phyloP scores from a whole-genome alignment of 2,888 invertebrate species.

The Mythimna vitellina region DNA sequence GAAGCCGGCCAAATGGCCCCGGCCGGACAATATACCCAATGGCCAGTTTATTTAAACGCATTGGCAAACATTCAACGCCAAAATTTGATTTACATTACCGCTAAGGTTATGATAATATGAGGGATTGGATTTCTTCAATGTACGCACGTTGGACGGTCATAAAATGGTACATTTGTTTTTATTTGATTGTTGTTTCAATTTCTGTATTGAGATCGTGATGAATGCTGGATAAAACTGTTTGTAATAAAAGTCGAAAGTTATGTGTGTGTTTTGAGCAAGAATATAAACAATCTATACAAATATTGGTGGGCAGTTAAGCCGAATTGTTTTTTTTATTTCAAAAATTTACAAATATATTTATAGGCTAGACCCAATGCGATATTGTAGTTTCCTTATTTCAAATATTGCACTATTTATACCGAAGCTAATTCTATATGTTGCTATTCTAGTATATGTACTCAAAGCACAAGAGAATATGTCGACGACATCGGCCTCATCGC shows the following conservation, averaged over 20 bases:
- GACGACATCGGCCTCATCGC: no score
- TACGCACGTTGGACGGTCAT: slow-evolving; percentile 38
- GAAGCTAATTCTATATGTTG: no score
- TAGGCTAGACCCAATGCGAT: no score
- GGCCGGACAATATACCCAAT: slow-evolving; percentile 57
- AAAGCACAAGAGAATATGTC: no score
- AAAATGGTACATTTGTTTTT: slow-evolving; percentile 47
- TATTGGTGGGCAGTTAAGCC: no score
- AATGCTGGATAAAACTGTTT: slow-evolving; percentile 32
- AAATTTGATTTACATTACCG: slow-evolving; percentile 73
- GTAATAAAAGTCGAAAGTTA: slow-evolving; percentile 38
- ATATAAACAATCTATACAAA: not conserved
- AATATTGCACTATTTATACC: no score
- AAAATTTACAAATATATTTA: no score
- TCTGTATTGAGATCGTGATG: slow-evolving; percentile 35
- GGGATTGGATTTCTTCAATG: slow-evolving; percentile 49
- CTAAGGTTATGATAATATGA: slow-evolving; percentile 64
- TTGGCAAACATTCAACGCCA: slow-evolving; percentile 76
- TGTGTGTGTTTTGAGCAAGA: slow-evolving; percentile 7
- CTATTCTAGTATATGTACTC: no score
- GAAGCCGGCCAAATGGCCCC: slow-evolving; percentile 60
- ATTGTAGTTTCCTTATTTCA: no score
- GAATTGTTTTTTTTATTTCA: no score
- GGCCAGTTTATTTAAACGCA: slow-evolving; percentile 70
- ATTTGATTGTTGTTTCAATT: slow-evolving; percentile 56